Base-by-base conservation (phyloP, 2,888 invertebrate species). In the Aleiodes leptofemur region DNA sequence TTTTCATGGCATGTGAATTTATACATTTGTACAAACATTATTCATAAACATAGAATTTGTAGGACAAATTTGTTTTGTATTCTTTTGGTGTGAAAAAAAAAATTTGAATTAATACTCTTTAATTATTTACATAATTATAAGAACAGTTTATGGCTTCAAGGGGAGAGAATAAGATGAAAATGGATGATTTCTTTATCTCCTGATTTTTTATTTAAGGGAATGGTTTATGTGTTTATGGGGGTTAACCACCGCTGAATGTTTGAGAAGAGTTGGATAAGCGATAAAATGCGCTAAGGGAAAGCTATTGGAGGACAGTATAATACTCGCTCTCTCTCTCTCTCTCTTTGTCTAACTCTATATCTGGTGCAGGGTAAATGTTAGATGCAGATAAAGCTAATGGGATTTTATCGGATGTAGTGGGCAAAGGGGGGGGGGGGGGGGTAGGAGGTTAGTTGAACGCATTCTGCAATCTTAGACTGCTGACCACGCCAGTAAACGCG, bases 321-420 rank as follows among this genome's bases (percentile, higher is more conserved):
- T 43, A 29, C n/a, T 48, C 3, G 48, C 56, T 53, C 56, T 64
- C 57, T 50, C 16, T 38, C n/a, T 48, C 6, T 66, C 56, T 53
- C 55, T 64, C 57, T 48, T n/a, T n/a, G n/a, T n/a, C 31, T 38
- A 64, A 43, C 43, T 77, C 72, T 78, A 70, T 70, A 43, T 56
- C 23, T 31, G 48, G 11, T 16, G 43, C 38, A 38, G 31, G 53
- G 31, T 69, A 69, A 55, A 69, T 16, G 64, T 16, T 64, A 79
- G 81, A 83, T 83, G 83, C 80, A 82, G 83, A 84, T 83, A 83
- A 84, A 82, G 81, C 80, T 84, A 84, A 84, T 82, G 81, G 84
- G 83, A 83, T 84, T 84, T 84, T 84, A 83, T 83, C 84, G 74
- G 77, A 34, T 48, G 31, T 8, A 16, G 57, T 13, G 43, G 43